Percentiles rank a stretch among this genome's conserved stretches.
Evolutionary conservation across 2,797 vertebrate genomes (phyloP).

Genomic region (Melanotaenia maccullochi): DNA sequence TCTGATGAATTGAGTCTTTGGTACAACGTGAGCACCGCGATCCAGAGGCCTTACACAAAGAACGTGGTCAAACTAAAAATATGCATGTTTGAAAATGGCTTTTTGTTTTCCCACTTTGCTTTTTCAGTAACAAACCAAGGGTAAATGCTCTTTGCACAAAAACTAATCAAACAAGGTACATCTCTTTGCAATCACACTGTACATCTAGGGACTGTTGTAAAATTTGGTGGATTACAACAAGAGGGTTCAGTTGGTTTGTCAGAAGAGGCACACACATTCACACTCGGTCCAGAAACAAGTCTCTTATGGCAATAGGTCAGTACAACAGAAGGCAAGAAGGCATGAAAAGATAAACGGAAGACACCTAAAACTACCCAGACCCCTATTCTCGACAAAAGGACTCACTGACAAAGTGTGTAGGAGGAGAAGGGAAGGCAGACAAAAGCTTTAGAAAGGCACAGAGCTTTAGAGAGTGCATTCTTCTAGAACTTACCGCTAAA

Average conservation of each 20-base stretch:
- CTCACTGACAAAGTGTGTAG: constrained; percentile 27
- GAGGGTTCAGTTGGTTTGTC: not conserved
- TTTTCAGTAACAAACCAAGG: constrained; percentile 64
- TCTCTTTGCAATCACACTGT: constrained; percentile 18
- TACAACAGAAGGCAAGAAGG: constrained; percentile 46
- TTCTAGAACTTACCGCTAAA: constrained; percentile 65
- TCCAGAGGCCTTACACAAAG: constrained; percentile 56
- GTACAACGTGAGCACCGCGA: constrained; percentile 74
- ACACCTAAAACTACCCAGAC: constrained; percentile 35
- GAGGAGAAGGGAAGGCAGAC: constrained; percentile 67
- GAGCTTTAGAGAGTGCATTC: constrained; percentile 79
- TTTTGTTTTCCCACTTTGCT: constrained; percentile 33
- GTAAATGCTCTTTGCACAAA: constrained; percentile 53
- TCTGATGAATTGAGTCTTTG: constrained; percentile 78
- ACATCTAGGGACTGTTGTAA: constrained; percentile 5
- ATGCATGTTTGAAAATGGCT: constrained; percentile 50
- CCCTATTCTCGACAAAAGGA: constrained; percentile 33
- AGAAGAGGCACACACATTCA: constrained; percentile 10
- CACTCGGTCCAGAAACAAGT: constrained; percentile 43
- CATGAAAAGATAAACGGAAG: constrained; percentile 30
- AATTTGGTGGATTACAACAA: constrained; percentile 20
- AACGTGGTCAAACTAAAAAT: constrained; percentile 49
- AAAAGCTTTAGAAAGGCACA: constrained; percentile 83
- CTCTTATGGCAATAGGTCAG: constrained; percentile 62
- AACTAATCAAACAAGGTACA: constrained; percentile 38